Evolutionary conservation across 2,888 invertebrate species (phyloP), one percentile per base, ranked within the genome.

Genomic region (Teleiodes luculella): DNA sequence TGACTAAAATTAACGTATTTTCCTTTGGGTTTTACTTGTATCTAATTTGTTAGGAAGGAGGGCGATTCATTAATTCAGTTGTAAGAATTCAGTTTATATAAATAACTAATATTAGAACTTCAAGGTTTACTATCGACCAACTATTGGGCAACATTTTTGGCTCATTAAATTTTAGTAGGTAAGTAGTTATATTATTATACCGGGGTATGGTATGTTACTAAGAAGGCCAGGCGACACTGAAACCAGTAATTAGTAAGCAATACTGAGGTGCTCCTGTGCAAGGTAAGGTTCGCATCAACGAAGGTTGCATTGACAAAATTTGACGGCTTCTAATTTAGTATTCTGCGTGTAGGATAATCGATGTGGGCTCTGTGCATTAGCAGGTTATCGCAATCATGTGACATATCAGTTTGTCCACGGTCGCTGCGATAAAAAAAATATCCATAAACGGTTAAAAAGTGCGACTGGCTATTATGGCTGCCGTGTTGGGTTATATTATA

Each of bases 231-330:
- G 50, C 55, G 59, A 59, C 59, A 58, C 58, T 62, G 58, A 61
- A 57, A 57, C 57, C 10, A 55, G 67, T 67, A 68, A 77, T 78
- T 76, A 76, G 74, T 75, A 74, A 73, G 67, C 71, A 63, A 62
- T 55, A 61, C 61, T 62, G 60, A 60, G 54, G 58, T 58, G 60
- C 53, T 58, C 62, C 58, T 1, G 35, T 4, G 30, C 20, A 35
- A 51, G 62, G 61, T 75, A 65, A 73, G 68, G 70, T 64, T 61
- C 52, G 46, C 69, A 63, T 60, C 52, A 46, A 53, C 61, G 66
- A 77, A 78, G 78, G 80, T 66, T 65, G 63, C 43, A 60, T 63
- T 58, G 58, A 62, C 65, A 61, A 76, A 68, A 68, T 68, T 75
- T 65, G 70, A 67, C 68, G 65, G 66, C 65, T 64, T 61, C 68